A percentile compares a stretch with the other conserved stretches of the same genome.
phyloP scores from a whole-genome alignment of 2,113 vertebrate genomes.

The Bucco capensis region DNA sequence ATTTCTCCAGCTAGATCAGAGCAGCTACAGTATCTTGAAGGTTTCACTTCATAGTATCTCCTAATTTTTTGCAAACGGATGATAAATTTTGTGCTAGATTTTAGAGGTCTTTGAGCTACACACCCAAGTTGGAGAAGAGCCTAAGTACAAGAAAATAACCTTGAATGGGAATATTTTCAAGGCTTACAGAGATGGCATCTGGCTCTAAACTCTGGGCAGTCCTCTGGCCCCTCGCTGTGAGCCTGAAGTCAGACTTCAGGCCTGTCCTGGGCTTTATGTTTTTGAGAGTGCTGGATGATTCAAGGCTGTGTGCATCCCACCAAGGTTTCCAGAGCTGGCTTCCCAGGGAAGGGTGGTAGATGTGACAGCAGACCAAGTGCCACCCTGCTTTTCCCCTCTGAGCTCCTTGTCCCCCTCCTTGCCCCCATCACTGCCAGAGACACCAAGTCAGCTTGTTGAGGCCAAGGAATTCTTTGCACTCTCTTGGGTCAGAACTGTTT shows the following conservation, averaged over 20 bases:
- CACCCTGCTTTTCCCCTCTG: not conserved
- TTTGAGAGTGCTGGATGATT: not conserved
- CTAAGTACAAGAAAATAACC: not conserved
- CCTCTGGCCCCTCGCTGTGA: not conserved
- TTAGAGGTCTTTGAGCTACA: not conserved
- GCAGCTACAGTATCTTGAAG: not conserved
- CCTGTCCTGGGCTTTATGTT: not conserved
- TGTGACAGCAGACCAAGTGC: rapidly evolving
- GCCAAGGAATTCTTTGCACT: not conserved
- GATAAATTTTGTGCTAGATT: not conserved
- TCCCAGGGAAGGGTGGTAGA: not conserved
- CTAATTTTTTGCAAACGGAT: not conserved
- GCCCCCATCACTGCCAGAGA: rapidly evolving
- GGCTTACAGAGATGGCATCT: slow-evolving; percentile 4
- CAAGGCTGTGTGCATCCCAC: not conserved
- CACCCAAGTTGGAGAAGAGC: not conserved
- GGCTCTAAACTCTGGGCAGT: not conserved
- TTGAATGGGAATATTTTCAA: not conserved
- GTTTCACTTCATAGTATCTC: rapidly evolving
- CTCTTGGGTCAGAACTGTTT: not conserved
- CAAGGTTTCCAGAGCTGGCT: not conserved
- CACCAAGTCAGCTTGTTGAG: rapidly evolving
- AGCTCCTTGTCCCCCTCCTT: not conserved
- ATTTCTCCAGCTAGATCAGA: not conserved
- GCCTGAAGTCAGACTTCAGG: not conserved